Evolutionary conservation across 2,797 vertebrate species (phyloP), one percentile per base, ranked within the genome.

Genomic region (Channa striata): DNA sequence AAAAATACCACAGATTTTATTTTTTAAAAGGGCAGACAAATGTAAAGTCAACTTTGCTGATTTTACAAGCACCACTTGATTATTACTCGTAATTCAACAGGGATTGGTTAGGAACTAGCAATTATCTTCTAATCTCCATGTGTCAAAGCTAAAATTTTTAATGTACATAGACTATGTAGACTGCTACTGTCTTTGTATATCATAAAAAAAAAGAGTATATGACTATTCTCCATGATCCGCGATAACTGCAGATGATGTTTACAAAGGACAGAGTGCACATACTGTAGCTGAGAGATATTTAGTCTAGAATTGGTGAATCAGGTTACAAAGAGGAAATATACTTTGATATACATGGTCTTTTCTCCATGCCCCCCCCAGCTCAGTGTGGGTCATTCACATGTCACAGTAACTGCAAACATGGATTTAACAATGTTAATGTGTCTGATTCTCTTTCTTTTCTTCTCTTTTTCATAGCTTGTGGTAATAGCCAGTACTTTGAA

Each of bases 401-500:
- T 13, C 14, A 14, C 3, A 25, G 4, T 6, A 13, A 51, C 20
- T 11, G 21, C 5, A 10, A 8, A 53, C 57, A 42, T 11, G 14
- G 4, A 44, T 59, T 6, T 49, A 51, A 61, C 4, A 2, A 12
- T 59, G 13, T 9, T 33, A 16, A 21, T 47, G 17, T 59, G 8
- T 71, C 23, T 20, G 1, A 39, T 37, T 43, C 13, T 43, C 3
- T 44, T 50, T 17, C 46, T 21, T 51, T 39, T 52, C 7, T 34
- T 21, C 42, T 63, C 13, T 44, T 42, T 48, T 36, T 52, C 33
- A 57, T 85, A 99, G 98, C 97, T 99, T 85, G 97, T 99, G 2
- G 97, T 99, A 36, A 93, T 99, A 75, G 96, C 97, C 83, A 99
- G 98, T 72, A 93, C 98, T 73, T 74, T 97, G 86, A 98, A 95